These are phyloP conservation scores for Pseudachorutes palmiensis DNA, from an alignment of 1,140 invertebrate species.

Conservation along the genomic window DNA sequence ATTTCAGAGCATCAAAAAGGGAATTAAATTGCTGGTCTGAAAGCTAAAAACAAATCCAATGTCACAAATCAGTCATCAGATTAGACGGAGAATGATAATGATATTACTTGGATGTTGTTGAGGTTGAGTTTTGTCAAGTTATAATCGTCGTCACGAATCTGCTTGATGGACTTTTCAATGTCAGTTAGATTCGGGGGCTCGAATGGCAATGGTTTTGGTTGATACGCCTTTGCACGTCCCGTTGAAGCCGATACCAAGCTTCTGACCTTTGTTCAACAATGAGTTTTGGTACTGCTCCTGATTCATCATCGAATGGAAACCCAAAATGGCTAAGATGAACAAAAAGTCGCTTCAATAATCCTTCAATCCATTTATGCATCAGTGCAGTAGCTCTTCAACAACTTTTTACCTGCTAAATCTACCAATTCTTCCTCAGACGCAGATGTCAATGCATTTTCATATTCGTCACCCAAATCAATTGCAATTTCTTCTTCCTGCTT, in stretches of 20 bases:
- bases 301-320: slow-evolving; percentile 99
- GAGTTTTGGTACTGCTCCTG: slow-evolving; percentile 99
- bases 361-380: too few species aligned
- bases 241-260: slow-evolving; percentile 82
- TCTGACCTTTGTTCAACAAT: slow-evolving; percentile 77
- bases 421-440: slow-evolving; percentile 98
- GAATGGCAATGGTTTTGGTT: slow-evolving; percentile 78
- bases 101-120: slow-evolving; percentile 92
- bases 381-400: too few species aligned
- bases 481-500: slow-evolving; percentile 82
- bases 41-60: slow-evolving; percentile 56
- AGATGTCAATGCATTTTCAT: slow-evolving; percentile 78
- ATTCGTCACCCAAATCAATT: slow-evolving; percentile 89
- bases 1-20: slow-evolving; percentile 77
- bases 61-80: background rate
- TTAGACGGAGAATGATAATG: too few species aligned
- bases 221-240: slow-evolving; percentile 89
- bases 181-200: slow-evolving; percentile 93
- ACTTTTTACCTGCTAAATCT: slow-evolving; percentile 84
- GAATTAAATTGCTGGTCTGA: slow-evolving; percentile 89
- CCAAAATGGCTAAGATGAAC: slow-evolving; percentile 79
- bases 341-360: too few species aligned
- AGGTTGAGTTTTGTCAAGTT: slow-evolving; percentile 82
- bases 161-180: slow-evolving; percentile 78
- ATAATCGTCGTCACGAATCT: slow-evolving; percentile 79